Percentiles rank a stretch among this genome's conserved stretches.
Conservation (phyloP, 1,140 invertebrate genomes). For the Drosophila dunni region DNA sequence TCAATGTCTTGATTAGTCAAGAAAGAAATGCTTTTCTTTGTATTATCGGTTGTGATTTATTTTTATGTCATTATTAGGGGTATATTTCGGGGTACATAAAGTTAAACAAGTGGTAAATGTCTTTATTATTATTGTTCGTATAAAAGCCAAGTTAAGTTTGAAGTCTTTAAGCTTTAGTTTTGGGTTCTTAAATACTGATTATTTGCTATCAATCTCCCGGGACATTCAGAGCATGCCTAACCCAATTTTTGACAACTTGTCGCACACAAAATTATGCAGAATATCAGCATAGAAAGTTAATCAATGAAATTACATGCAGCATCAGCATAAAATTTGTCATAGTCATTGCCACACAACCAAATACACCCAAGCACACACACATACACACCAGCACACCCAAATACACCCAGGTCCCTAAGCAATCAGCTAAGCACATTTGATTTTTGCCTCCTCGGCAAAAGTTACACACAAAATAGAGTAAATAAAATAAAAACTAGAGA, state of each 20-base stretch:
- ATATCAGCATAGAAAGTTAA: conserved; percentile 70
- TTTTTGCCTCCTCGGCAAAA: conserved; percentile 60
- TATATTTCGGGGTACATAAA: conserved; percentile 21
- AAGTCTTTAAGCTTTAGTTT: not conserved
- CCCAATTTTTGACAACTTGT: conserved; percentile 76
- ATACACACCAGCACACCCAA: not conserved
- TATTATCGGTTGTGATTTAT: conserved; percentile 36
- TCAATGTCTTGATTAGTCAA: conserved; percentile 58
- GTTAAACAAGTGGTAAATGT: conserved; percentile 17
- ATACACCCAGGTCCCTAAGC: conserved; percentile 61
- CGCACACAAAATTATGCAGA: conserved; percentile 69
- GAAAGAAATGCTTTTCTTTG: conserved; percentile 39
- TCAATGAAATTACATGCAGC: conserved; percentile 73
- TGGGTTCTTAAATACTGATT: not conserved
- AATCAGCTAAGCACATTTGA: conserved; percentile 78
- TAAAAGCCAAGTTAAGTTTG: not conserved
- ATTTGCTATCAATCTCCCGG: conserved; percentile 1
- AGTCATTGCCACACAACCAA: conserved; percentile 26
- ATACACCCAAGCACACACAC: not conserved
- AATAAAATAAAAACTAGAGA: conserved; percentile 30
- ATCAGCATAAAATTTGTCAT: conserved; percentile 54
- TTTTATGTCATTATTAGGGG: conserved; percentile 65
- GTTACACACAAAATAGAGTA: conserved; percentile 13
- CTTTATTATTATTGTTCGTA: not conserved
- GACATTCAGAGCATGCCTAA: conserved; percentile 45